These are phyloP conservation scores for Periophthalmodon schlosseri DNA, from an alignment of 2,113 vertebrate species.

Conservation along the genomic window DNA sequence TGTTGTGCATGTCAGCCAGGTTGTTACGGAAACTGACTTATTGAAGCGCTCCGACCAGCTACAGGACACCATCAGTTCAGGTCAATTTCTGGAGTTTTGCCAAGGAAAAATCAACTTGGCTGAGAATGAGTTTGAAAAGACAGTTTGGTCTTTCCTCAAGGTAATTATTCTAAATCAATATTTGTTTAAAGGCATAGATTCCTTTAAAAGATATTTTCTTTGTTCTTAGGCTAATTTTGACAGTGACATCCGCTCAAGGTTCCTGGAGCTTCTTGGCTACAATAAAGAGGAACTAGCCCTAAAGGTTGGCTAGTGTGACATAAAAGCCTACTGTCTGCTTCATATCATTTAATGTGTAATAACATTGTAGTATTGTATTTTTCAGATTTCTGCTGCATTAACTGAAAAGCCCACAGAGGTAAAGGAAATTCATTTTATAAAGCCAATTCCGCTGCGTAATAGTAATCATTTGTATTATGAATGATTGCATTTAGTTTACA, in stretches of 20 bases:
- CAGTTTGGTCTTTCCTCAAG: slow-evolving; percentile 94
- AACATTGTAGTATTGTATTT: slow-evolving; percentile 1
- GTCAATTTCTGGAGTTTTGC: slow-evolving; percentile 86
- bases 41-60: slow-evolving; percentile 84
- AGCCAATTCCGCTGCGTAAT: neutral
- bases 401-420: slow-evolving; percentile 81
- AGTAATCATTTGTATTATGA: neutral
- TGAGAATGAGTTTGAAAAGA: slow-evolving; percentile 88
- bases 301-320: slow-evolving; percentile 80
- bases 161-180: slow-evolving; percentile 58
- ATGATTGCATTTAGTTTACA: neutral
- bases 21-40: slow-evolving; percentile 89
- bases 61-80: slow-evolving; percentile 84
- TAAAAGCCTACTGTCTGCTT: neutral
- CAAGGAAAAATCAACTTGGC: slow-evolving; percentile 85
- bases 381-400: slow-evolving; percentile 84
- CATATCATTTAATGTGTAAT: neutral
- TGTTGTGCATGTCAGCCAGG: slow-evolving; percentile 87
- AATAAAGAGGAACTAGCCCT: slow-evolving; percentile 86
- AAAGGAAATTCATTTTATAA: slow-evolving; percentile 19
- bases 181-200: neutral
- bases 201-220: neutral
- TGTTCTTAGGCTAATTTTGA: slow-evolving; percentile 90
- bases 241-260: slow-evolving; percentile 87
- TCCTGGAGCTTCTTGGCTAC: slow-evolving; percentile 92